Conservation (phyloP, 2,113 vertebrate species). For the Nestor notabilis region DNA sequence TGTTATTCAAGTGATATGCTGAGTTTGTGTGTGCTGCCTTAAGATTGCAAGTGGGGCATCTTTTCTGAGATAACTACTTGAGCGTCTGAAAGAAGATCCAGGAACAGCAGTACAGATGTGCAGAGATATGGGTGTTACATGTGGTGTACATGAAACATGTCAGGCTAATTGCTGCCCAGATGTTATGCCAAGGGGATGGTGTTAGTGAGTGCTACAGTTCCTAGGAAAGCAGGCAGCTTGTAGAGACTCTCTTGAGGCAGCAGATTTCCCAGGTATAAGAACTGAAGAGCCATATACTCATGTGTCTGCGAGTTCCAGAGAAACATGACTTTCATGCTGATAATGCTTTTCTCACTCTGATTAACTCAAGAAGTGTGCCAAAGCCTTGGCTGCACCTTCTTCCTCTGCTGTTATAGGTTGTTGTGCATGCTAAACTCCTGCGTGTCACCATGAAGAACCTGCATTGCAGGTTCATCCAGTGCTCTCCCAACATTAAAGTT, state of each 20-base stretch:
- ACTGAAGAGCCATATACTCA: accelerated
- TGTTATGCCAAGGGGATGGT: background rate
- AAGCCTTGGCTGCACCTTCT: background rate
- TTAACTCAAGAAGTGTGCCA: background rate
- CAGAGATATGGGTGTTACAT: background rate
- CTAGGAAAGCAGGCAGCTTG: background rate
- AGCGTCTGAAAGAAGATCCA: background rate
- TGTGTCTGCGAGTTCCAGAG: background rate
- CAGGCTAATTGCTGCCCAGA: background rate
- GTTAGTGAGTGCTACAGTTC: background rate
- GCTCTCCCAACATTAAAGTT: background rate
- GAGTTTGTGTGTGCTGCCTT: background rate
- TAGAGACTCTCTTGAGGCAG: background rate
- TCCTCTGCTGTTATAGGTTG: background rate
- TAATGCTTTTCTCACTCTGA: background rate
- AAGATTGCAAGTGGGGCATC: accelerated
- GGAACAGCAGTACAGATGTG: background rate
- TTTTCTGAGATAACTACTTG: background rate
- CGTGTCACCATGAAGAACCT: background rate
- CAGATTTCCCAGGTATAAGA: background rate
- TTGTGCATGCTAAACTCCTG: background rate
- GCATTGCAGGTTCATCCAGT: background rate
- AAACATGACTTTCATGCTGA: background rate
- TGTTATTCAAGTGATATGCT: background rate
- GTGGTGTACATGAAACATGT: accelerated